A percentile compares a stretch with the other conserved stretches of the same genome.
Conservation (phyloP, 2,888 invertebrate genomes). For the Tinea pellionella region DNA sequence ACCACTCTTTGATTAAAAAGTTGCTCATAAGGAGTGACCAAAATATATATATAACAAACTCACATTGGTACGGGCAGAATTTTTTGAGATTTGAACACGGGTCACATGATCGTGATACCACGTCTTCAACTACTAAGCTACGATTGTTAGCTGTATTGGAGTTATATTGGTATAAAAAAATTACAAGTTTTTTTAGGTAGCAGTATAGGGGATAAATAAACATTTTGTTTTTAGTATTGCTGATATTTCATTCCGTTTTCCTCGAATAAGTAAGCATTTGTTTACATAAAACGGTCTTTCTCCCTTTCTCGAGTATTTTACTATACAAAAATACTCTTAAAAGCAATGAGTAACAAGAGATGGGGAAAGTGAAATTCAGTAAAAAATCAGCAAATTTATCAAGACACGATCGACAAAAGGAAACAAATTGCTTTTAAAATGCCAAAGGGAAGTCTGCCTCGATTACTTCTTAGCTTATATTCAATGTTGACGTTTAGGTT, state of each 20-base stretch:
- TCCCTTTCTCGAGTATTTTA: not conserved
- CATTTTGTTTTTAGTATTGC: not conserved
- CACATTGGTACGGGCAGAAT: no score
- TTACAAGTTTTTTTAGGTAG: no score
- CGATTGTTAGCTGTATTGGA: no score
- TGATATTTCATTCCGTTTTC: constrained; percentile 3
- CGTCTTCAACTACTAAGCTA: no score
- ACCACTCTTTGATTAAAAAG: no score
- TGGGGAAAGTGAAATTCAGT: constrained; percentile 11
- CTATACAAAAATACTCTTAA: constrained; percentile 1
- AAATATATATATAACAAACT: no score
- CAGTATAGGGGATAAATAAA: not conserved
- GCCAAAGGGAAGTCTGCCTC: not conserved
- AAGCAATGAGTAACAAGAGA: constrained; percentile 4
- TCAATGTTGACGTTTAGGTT: constrained; percentile 10
- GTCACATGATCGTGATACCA: no score
- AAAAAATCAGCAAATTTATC: constrained; percentile 14
- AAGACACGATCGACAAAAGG: constrained; percentile 11
- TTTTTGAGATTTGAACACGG: no score
- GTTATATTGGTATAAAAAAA: no score
- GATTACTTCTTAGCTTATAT: constrained; percentile 10
- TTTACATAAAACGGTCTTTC: not conserved
- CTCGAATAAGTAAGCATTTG: constrained; percentile 2
- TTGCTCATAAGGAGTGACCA: no score
- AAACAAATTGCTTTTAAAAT: constrained; percentile 15